These are phyloP conservation scores for Anas platyrhynchos DNA, from an alignment of 2,113 vertebrate genomes.

Conservation along the genomic window DNA sequence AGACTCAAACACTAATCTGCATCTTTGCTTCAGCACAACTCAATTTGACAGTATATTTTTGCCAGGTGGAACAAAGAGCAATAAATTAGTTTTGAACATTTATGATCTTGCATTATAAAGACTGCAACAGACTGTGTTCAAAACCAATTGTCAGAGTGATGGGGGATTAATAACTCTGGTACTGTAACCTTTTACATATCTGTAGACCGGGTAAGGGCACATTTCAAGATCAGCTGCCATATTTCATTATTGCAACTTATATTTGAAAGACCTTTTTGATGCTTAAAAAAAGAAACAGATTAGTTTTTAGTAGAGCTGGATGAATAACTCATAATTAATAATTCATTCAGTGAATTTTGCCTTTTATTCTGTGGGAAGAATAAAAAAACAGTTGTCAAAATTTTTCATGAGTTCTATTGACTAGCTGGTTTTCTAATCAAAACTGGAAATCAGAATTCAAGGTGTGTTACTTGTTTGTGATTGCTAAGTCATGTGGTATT, in stretches of 20 bases:
- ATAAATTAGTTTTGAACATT: slow-evolving; percentile 77
- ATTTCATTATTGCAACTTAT: slow-evolving; percentile 73
- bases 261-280: slow-evolving; percentile 55
- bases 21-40: slow-evolving; percentile 49
- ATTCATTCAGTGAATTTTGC: slow-evolving; percentile 38
- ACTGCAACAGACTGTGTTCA: slow-evolving; percentile 69
- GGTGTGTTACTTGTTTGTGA: background rate
- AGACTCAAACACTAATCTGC: slow-evolving; percentile 22
- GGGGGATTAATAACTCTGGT: slow-evolving; percentile 76
- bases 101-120: slow-evolving; percentile 73
- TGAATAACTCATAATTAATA: slow-evolving; percentile 67
- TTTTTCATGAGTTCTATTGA: background rate
- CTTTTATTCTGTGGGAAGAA: slow-evolving; percentile 8
- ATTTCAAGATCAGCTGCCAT: slow-evolving; percentile 58
- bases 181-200: slow-evolving; percentile 66
- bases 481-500: background rate
- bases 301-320: slow-evolving; percentile 48
- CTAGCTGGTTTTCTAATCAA: background rate
- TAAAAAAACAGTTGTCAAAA: slow-evolving; percentile 7
- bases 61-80: slow-evolving; percentile 71
- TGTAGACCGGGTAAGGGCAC: slow-evolving; percentile 34
- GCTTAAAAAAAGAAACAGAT: slow-evolving; percentile 40
- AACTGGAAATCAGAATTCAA: background rate
- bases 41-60: slow-evolving; percentile 62
- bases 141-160: slow-evolving; percentile 77